phyloP scores from a whole-genome alignment of 2,888 invertebrate genomes.

The Chaitophorus viminalis region DNA sequence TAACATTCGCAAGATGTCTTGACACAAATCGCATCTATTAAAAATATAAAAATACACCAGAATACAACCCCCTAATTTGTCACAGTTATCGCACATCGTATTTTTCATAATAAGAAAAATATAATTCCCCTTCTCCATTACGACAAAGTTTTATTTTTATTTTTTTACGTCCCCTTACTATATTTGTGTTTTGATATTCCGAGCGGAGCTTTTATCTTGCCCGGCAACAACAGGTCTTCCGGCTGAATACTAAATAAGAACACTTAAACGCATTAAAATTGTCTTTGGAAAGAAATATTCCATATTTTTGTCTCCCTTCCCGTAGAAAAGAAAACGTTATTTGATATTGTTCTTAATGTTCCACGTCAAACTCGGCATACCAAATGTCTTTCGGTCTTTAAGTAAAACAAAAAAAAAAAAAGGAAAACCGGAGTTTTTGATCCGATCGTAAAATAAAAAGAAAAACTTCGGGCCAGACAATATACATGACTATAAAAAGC shows the following conservation, averaged over 20 bases:
- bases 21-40: slow-evolving; percentile 49
- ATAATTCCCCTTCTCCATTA: slow-evolving; percentile 58
- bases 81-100: slow-evolving; percentile 60
- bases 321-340: slow-evolving; percentile 52
- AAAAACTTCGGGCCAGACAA: slow-evolving; percentile 15
- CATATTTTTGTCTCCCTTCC: slow-evolving; percentile 45
- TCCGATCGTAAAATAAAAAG: slow-evolving; percentile 49
- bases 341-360: slow-evolving; percentile 62
- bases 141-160: slow-evolving; percentile 38
- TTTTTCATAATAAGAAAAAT: slow-evolving; percentile 52
- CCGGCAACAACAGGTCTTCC: slow-evolving; percentile 60
- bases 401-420: slow-evolving; percentile 18
- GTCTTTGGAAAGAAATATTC: slow-evolving; percentile 61
- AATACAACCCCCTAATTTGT: slow-evolving; percentile 54
- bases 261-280: slow-evolving; percentile 62
- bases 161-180: slow-evolving; percentile 44
- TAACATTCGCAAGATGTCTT: slow-evolving; percentile 49
- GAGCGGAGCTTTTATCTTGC: slow-evolving; percentile 58
- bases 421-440: slow-evolving; percentile 11
- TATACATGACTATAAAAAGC: slow-evolving; percentile 34
- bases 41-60: slow-evolving; percentile 39
- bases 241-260: slow-evolving; percentile 62
- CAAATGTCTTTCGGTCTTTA: slow-evolving; percentile 59
- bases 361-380: slow-evolving; percentile 61
- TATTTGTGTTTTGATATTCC: slow-evolving; percentile 60